Conservation (phyloP, 1,140 invertebrate genomes). For the Lordiphosa stackelbergi region DNA sequence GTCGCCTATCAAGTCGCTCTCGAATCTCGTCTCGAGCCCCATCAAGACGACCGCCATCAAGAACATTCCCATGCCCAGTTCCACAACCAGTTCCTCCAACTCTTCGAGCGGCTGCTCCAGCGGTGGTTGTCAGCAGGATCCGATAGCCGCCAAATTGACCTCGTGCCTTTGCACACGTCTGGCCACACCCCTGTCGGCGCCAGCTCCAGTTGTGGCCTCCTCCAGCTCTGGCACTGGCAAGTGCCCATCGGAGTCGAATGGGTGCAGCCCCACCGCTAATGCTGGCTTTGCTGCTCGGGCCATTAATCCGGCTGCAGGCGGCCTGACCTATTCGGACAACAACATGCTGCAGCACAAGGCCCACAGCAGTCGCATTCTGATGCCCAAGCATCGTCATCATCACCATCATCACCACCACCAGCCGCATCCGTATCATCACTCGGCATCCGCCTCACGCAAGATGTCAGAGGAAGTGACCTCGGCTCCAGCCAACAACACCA, state of each 20-base stretch:
- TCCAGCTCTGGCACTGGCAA: not conserved
- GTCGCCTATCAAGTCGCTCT: conserved; percentile 81
- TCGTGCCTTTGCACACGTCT: conserved; percentile 77
- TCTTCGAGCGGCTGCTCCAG: conserved; percentile 23
- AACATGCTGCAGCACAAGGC: conserved; percentile 59
- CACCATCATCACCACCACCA: conserved; percentile 60
- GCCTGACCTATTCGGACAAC: conserved; percentile 27
- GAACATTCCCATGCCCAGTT: conserved; percentile 69
- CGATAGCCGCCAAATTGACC: conserved; percentile 77
- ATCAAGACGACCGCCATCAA: conserved; percentile 77
- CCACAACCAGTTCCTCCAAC: conserved; percentile 9
- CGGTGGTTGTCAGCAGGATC: conserved; percentile 73
- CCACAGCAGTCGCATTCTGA: conserved; percentile 61
- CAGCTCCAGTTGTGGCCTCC: not conserved
- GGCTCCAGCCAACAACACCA: not conserved
- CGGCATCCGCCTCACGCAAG: conserved; percentile 8
- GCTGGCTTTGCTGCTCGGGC: conserved; percentile 19
- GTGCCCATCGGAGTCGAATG: not conserved
- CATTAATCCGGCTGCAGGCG: conserved; percentile 10
- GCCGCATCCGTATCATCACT: conserved; percentile 51
- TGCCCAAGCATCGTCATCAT: conserved; percentile 64
- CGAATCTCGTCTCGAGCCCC: conserved; percentile 81
- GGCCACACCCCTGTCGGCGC: conserved; percentile 22
- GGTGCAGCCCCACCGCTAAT: conserved; percentile 8
- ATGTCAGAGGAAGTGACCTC: not conserved